Conservation (phyloP, 2,888 invertebrate genomes). For the Sipha maydis region DNA sequence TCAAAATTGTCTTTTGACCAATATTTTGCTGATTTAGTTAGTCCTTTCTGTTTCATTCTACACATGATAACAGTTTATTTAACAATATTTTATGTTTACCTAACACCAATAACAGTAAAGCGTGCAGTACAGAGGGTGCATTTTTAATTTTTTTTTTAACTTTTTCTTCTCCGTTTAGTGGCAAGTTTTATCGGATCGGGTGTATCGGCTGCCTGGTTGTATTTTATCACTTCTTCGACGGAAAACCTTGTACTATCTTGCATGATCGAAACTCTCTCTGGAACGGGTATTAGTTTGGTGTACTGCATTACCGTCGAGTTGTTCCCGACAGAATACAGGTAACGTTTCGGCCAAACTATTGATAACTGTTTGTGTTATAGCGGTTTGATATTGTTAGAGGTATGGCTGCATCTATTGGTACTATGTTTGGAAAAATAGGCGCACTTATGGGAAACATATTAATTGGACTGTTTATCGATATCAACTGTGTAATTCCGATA, state of each 20-base stretch:
- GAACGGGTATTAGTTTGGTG: slow-evolving; percentile 81
- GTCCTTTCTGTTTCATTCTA: too few relatives aligned
- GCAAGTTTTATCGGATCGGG: slow-evolving; percentile 80
- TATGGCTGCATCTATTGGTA: slow-evolving; percentile 13
- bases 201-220: slow-evolving; percentile 78
- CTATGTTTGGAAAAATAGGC: slow-evolving; percentile 10
- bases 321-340: slow-evolving; percentile 86
- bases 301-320: slow-evolving; percentile 84
- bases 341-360: slow-evolving; percentile 64
- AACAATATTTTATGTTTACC: too few relatives aligned
- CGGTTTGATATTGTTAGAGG: not conserved
- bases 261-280: slow-evolving; percentile 82
- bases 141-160: too few relatives aligned
- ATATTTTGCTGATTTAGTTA: too few relatives aligned
- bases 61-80: too few relatives aligned
- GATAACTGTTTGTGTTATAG: not conserved
- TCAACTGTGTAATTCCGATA: slow-evolving; percentile 10
- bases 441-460: slow-evolving; percentile 19
- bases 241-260: slow-evolving; percentile 81
- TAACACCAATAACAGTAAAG: too few relatives aligned
- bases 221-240: slow-evolving; percentile 77
- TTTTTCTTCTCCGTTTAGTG: slow-evolving; percentile 9
- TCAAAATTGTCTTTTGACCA: too few relatives aligned
- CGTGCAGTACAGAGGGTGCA: too few relatives aligned
- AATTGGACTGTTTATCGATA: slow-evolving; percentile 6